phyloP scores from a whole-genome alignment of 2,797 vertebrate species.

The Galago senegalensis region DNA sequence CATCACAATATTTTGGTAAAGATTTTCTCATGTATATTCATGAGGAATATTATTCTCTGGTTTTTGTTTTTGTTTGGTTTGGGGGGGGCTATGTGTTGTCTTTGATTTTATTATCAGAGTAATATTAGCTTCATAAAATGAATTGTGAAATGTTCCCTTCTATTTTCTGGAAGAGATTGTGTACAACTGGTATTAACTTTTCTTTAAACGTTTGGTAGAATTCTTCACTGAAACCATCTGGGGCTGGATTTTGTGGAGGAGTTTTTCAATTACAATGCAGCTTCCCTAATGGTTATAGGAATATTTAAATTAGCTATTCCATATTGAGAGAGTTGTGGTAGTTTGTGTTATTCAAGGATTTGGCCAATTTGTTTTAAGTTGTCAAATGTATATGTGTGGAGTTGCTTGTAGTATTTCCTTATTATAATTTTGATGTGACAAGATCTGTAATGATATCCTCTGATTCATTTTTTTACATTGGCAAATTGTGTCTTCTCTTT shows the following conservation, averaged over 20 bases:
- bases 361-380: not conserved
- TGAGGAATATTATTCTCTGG: not conserved
- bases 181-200: not conserved
- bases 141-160: not conserved
- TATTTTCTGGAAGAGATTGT: not conserved
- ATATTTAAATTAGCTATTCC: not conserved
- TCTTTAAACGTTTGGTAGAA: slow-evolving; percentile 4
- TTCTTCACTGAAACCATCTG: not conserved
- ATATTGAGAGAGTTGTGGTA: not conserved
- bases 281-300: not conserved
- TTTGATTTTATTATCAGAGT: slow-evolving; percentile 18
- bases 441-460: not conserved
- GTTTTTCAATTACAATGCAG: slow-evolving; percentile 29
- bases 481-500: not conserved
- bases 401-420: not conserved
- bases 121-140: not conserved
- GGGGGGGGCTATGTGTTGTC: not conserved
- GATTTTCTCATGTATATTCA: not conserved
- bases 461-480: not conserved
- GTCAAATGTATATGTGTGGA: not conserved
- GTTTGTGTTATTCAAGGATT: slow-evolving; percentile 18
- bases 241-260: not conserved
- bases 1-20: not conserved
- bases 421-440: not conserved
- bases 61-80: slow-evolving; percentile 21